These are phyloP conservation scores for Tenualosa ilisha DNA, from an alignment of 2,797 vertebrate genomes.

Conservation along the genomic window DNA sequence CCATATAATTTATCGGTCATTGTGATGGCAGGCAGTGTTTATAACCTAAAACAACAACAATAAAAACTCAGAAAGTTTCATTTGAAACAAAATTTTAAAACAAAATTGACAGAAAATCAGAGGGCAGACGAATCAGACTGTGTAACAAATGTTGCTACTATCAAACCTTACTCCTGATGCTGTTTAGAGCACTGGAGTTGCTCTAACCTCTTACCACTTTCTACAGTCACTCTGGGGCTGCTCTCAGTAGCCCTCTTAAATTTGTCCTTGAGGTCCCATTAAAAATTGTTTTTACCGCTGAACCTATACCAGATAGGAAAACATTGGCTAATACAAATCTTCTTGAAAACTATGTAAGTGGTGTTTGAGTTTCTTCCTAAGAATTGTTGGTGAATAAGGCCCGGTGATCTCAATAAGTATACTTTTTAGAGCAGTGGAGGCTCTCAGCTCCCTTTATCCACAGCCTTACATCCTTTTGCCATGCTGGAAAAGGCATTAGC, in stretches of 20 bases:
- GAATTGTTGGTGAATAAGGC: neutral
- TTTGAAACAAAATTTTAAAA: neutral
- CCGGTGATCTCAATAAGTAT: neutral
- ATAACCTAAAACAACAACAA: neutral
- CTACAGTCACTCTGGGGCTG: too few relatives aligned
- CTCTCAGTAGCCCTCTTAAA: too few relatives aligned
- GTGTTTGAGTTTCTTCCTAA: too few relatives aligned
- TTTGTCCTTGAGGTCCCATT: too few relatives aligned
- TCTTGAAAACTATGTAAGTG: too few relatives aligned
- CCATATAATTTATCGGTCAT: too few relatives aligned
- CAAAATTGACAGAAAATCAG: too few relatives aligned
- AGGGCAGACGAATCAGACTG: neutral
- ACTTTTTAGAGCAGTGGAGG: too few relatives aligned
- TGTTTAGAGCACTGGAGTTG: neutral
- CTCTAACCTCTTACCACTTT: neutral
- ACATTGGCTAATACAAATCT: too few relatives aligned
- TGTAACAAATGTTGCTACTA: neutral
- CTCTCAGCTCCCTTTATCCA: neutral
- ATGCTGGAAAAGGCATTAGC: neutral
- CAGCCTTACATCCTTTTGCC: neutral
- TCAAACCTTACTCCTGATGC: neutral
- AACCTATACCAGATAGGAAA: neutral
- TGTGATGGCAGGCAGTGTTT: neutral
- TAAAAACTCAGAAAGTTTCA: neutral
- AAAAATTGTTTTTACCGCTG: too few relatives aligned